Evolutionary conservation across 1,140 invertebrate genomes (phyloP).

Genomic region (Oryctes rhinoceros): DNA sequence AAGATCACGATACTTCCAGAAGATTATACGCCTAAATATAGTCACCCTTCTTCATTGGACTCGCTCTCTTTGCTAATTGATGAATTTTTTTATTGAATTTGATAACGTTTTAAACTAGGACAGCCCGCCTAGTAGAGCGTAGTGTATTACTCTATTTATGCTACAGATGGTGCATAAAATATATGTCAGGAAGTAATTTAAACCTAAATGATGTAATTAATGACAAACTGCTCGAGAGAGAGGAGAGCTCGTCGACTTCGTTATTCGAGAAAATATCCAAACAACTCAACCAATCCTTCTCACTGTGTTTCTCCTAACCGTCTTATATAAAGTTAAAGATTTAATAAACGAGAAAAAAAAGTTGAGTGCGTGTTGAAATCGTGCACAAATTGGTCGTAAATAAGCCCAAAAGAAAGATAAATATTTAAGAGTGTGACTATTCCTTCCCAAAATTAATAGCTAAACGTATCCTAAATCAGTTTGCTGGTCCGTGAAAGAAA

Average conservation of each 20-base stretch:
- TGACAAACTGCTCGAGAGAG: neutral
- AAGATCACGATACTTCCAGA: too few relatives aligned
- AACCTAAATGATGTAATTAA: conserved; percentile 30
- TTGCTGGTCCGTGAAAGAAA: conserved; percentile 20
- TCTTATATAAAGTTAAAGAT: neutral
- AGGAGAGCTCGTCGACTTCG: neutral
- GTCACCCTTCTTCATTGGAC: too few relatives aligned
- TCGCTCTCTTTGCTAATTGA: too few relatives aligned
- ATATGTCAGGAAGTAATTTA: conserved; percentile 37
- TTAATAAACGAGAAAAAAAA: neutral
- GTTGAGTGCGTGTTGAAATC: neutral
- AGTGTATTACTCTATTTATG: conserved; percentile 17
- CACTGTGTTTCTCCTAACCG: neutral
- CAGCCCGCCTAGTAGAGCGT: neutral
- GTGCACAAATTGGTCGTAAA: conserved; percentile 1
- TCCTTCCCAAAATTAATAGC: conserved; percentile 11
- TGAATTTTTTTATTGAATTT: too few relatives aligned
- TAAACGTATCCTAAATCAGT: neutral
- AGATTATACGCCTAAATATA: too few relatives aligned
- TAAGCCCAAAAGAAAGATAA: neutral
- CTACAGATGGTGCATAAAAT: conserved; percentile 28
- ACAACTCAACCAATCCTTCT: neutral
- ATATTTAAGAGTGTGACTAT: conserved; percentile 15
- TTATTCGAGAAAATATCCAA: conserved; percentile 16
- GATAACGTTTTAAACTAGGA: neutral